These are phyloP conservation scores for Unio pictorum DNA, from an alignment of 2,888 invertebrate species.

Conservation along the genomic window DNA sequence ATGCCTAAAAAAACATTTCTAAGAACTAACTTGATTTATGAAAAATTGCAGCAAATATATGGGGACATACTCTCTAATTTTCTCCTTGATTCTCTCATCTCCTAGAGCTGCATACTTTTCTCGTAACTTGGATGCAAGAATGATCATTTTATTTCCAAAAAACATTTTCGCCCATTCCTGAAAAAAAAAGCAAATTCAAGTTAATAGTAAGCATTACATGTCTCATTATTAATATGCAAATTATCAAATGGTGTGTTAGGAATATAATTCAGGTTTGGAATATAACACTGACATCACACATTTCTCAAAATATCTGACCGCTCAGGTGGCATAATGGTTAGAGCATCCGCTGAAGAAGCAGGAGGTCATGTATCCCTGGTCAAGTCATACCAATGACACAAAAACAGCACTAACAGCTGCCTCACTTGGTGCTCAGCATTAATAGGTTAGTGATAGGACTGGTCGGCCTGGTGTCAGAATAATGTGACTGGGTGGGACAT, in stretches of 20 bases:
- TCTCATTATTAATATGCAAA: background rate
- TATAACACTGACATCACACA: background rate
- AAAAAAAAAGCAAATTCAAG: conserved; percentile 6
- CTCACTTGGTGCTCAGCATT: too few species aligned
- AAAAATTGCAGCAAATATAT: background rate
- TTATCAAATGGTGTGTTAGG: background rate
- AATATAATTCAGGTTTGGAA: background rate
- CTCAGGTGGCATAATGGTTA: too few species aligned
- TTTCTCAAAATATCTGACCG: too few species aligned
- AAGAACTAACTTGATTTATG: too few species aligned
- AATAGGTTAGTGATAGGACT: too few species aligned
- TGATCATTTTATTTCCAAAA: conserved; percentile 29
- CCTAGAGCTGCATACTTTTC: conserved; percentile 42
- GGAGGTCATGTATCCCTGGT: too few species aligned
- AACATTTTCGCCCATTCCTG: conserved; percentile 36
- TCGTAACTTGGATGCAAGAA: conserved; percentile 26
- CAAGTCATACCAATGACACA: too few species aligned
- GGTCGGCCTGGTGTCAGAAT: too few species aligned
- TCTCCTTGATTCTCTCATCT: conserved; percentile 25
- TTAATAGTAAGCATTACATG: background rate
- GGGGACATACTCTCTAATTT: conserved; percentile 49
- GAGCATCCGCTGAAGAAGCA: too few species aligned
- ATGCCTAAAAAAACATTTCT: too few species aligned
- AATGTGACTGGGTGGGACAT: too few species aligned
- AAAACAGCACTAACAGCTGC: too few species aligned